These are phyloP conservation scores for Sternarchorhynchus goeldii DNA, from an alignment of 2,797 vertebrate genomes.

Conservation along the genomic window DNA sequence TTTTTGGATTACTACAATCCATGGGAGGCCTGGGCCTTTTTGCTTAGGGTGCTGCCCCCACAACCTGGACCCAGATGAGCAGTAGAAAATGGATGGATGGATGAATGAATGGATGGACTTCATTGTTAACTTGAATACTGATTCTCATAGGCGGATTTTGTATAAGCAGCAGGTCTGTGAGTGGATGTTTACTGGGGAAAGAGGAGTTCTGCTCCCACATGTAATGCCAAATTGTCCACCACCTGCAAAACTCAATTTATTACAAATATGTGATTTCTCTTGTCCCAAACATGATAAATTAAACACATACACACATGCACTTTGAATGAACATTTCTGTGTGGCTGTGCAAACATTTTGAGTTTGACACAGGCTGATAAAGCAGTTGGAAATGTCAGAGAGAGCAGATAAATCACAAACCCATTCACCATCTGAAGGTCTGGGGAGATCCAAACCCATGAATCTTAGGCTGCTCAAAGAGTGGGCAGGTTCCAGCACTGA, in stretches of 20 bases:
- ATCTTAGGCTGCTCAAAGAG: slow-evolving; percentile 61
- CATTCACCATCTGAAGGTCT: slow-evolving; percentile 61
- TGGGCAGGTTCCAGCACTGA: slow-evolving; percentile 62
- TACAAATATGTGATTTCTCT: slow-evolving; percentile 11
- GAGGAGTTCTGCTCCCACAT: neutral
- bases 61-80: too few species aligned
- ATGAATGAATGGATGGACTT: too few species aligned
- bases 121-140: too few species aligned
- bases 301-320: neutral
- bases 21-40: too few species aligned
- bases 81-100: too few species aligned
- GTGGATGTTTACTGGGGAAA: neutral
- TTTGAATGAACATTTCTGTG: slow-evolving; percentile 11
- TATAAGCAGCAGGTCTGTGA: neutral
- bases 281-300: neutral
- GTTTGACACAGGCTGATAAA: slow-evolving; percentile 64
- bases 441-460: slow-evolving; percentile 66
- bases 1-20: too few species aligned
- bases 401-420: slow-evolving; percentile 61
- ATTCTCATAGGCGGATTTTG: slow-evolving; percentile 23
- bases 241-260: neutral
- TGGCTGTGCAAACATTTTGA: slow-evolving; percentile 1
- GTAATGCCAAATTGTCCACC: neutral
- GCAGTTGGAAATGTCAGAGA: slow-evolving; percentile 46
- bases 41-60: too few species aligned